phyloP scores from a whole-genome alignment of 2,888 invertebrate species.

The Parnassius glacialis region DNA sequence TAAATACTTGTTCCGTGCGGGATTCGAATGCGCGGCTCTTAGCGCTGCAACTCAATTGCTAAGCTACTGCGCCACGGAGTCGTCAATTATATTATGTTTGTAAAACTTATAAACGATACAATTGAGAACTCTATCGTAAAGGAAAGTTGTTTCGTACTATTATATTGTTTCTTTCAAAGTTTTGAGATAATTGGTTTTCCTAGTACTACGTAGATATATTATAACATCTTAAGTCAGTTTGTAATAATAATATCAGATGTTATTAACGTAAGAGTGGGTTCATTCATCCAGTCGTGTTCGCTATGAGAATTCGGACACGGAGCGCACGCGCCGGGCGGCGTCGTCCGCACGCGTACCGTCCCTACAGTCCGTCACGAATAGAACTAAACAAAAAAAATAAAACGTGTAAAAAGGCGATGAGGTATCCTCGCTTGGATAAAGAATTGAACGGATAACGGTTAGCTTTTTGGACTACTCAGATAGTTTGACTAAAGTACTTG shows the following conservation, averaged over 20 bases:
- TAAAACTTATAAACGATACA: too few species aligned
- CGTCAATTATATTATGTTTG: too few species aligned
- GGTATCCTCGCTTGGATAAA: not conserved
- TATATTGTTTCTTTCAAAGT: too few species aligned
- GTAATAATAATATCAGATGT: not conserved
- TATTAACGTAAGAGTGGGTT: conserved; percentile 16
- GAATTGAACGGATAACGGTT: not conserved
- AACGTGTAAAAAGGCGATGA: conserved; percentile 5
- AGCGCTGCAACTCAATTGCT: too few species aligned
- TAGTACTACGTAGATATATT: too few species aligned
- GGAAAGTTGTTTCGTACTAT: too few species aligned
- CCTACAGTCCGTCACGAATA: conserved; percentile 31
- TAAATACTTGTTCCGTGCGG: too few species aligned
- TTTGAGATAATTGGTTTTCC: too few species aligned
- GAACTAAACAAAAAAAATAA: not conserved
- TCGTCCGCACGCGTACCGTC: conserved; percentile 27
- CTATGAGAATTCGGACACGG: conserved; percentile 41
- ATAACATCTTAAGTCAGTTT: too few species aligned
- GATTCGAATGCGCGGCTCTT: too few species aligned
- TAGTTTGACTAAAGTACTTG: not conserved
- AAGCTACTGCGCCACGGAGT: too few species aligned
- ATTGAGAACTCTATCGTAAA: too few species aligned
- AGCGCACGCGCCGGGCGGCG: conserved; percentile 36
- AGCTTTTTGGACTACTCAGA: not conserved
- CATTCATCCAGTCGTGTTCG: conserved; percentile 33